Base-by-base conservation (phyloP, 53 echinoderm and acorn worm species). In the Arbacia lixula region DNA sequence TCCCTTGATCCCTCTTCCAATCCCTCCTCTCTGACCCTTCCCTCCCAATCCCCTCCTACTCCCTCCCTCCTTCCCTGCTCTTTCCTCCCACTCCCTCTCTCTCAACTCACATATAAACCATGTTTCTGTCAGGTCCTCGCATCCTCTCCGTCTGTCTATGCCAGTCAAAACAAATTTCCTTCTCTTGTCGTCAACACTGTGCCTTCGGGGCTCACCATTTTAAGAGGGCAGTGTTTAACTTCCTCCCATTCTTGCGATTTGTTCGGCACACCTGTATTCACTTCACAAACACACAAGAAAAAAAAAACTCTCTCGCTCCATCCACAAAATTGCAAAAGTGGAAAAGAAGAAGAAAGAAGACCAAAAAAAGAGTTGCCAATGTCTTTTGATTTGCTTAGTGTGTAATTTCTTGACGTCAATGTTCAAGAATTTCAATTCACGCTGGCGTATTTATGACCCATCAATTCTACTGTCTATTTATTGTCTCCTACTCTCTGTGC, bases 211-310 rank as follows among this genome's bases (percentile, higher is more conserved):
- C 27, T 16, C 38, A 49, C 11, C 31, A 53, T 1, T 74, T 50
- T 51, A 30, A 26, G 74, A 53, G 74, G 74, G 74, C 74, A 49
- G 49, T 53, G 49, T 50, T 52, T 50, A 74, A 53, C 51, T 74
- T 74, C 74, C 25, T 5, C 20, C 74, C 20, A 53, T 74, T 53
- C 53, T 27, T 74, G 31, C 54, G 5, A 35, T 74, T 31, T 74
- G 32, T 21, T 74, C 42, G 28, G 14, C 34, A 74, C 74, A 74
- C 74, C 74, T 74, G 74, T 53, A 74, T 74, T 74, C 74, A 74
- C 49, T 34, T 74, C 74, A 74, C 54, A 74, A 74, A 53, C 74
- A 51, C 31, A 74, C 74, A 53, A 3, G 74, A 52, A 30, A 34
- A 34, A 50, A 53, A 53, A 30, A 46, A 19, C 30, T 34, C 32